A percentile compares a stretch with the other conserved stretches of the same genome.
Conservation (phyloP, 2,888 invertebrate species). For the Lepas anatifera region DNA sequence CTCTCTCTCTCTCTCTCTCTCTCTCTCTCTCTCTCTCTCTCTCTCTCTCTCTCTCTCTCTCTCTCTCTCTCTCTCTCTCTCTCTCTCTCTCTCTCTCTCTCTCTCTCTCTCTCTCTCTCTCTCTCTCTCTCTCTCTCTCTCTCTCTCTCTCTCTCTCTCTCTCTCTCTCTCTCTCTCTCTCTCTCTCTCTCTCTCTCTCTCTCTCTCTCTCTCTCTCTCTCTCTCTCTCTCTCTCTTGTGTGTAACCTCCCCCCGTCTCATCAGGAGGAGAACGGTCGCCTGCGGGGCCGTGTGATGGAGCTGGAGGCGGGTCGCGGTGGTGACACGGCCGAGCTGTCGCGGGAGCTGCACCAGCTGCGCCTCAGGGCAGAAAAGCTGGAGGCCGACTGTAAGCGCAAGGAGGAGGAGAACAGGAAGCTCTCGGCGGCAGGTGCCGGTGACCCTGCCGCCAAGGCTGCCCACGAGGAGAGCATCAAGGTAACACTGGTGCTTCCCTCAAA, state of each 20-base stretch:
- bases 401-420: constrained; percentile 8
- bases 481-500: too few relatives aligned
- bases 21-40: too few relatives aligned
- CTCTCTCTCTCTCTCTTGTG: neutral
- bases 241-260: neutral
- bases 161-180: neutral
- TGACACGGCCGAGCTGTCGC: constrained; percentile 21
- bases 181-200: too few relatives aligned
- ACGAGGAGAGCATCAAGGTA: constrained; percentile 23
- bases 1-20: too few relatives aligned
- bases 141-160: neutral
- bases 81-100: too few relatives aligned
- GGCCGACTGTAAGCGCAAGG: constrained; percentile 19
- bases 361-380: constrained; percentile 20
- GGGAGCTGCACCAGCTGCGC: constrained; percentile 21
- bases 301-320: constrained; percentile 28
- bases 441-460: constrained; percentile 22
- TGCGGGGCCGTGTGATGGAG: constrained; percentile 41
- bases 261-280: constrained; percentile 69
- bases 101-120: neutral
- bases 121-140: neutral
- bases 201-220: neutral
- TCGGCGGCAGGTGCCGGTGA: neutral
- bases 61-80: too few relatives aligned
- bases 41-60: too few relatives aligned